phyloP scores from a whole-genome alignment of 2,888 invertebrate genomes.

The Gymnosoma rotundatum region DNA sequence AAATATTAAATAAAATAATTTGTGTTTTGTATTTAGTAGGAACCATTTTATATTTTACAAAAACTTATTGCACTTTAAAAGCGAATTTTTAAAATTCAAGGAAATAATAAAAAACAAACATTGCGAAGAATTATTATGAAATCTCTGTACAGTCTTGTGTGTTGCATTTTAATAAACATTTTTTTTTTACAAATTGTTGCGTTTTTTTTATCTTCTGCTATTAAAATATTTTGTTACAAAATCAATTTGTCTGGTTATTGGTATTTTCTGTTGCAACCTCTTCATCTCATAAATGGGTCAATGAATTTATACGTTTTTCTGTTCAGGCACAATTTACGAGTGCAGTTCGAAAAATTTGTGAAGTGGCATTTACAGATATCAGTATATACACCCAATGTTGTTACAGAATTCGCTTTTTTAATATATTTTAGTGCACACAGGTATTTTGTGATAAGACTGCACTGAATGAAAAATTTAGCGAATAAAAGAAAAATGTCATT shows the following conservation, averaged over 20 bases:
- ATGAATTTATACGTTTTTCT: background rate
- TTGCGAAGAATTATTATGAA: constrained; percentile 45
- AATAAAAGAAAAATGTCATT: no score
- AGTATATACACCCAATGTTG: no score
- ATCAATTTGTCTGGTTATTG: constrained; percentile 20
- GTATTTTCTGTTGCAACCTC: constrained; percentile 5
- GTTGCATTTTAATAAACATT: constrained; percentile 14
- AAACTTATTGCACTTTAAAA: background rate
- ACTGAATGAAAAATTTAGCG: no score
- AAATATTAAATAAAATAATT: background rate
- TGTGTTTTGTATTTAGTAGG: background rate
- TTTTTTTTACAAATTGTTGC: background rate
- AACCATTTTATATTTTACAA: constrained; percentile 29
- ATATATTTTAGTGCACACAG: no score
- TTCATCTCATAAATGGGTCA: constrained; percentile 51
- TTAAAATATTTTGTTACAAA: constrained; percentile 34
- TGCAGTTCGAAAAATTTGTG: background rate
- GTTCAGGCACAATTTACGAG: background rate
- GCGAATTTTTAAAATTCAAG: constrained; percentile 7
- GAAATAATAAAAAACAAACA: constrained; percentile 9
- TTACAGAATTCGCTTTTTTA: no score
- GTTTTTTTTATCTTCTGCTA: background rate
- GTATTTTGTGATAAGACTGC: no score
- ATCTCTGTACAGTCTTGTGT: constrained; percentile 1
- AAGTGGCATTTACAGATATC: no score